Conservation (phyloP, 2,888 invertebrate species). For the Meganola albula region DNA sequence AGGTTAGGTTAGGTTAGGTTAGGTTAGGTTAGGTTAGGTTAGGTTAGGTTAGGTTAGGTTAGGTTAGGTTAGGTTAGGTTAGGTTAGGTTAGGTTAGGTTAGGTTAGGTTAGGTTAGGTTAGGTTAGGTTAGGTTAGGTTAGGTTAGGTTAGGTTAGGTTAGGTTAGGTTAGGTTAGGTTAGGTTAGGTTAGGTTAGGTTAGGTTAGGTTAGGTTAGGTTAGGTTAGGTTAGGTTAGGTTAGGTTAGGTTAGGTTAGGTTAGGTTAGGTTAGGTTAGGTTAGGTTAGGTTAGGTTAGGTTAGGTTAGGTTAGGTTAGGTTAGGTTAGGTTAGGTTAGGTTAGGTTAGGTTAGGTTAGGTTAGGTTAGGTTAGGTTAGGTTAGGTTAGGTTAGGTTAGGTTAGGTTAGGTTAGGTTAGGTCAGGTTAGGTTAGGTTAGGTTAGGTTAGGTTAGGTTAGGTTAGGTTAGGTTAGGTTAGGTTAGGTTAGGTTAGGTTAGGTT, state of each 20-base stretch:
- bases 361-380: constrained; percentile 20
- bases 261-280: constrained; percentile 17
- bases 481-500: too few species aligned
- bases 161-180: constrained; percentile 17
- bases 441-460: too few species aligned
- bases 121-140: constrained; percentile 18
- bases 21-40: constrained; percentile 18
- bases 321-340: constrained; percentile 18
- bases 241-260: constrained; percentile 16
- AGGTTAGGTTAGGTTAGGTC: constrained; percentile 19
- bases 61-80: constrained; percentile 24
- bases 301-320: constrained; percentile 24
- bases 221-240: constrained; percentile 15
- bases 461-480: too few species aligned
- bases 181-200: constrained; percentile 14
- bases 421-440: constrained; percentile 20
- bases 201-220: constrained; percentile 15
- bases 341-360: constrained; percentile 21
- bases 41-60: constrained; percentile 21
- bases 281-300: constrained; percentile 18
- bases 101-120: constrained; percentile 20
- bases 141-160: constrained; percentile 15
- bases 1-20: constrained; percentile 20
- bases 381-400: constrained; percentile 19
- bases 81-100: constrained; percentile 22